These are phyloP conservation scores for Barbus barbus DNA, from an alignment of 2,113 vertebrate genomes.

Conservation along the genomic window DNA sequence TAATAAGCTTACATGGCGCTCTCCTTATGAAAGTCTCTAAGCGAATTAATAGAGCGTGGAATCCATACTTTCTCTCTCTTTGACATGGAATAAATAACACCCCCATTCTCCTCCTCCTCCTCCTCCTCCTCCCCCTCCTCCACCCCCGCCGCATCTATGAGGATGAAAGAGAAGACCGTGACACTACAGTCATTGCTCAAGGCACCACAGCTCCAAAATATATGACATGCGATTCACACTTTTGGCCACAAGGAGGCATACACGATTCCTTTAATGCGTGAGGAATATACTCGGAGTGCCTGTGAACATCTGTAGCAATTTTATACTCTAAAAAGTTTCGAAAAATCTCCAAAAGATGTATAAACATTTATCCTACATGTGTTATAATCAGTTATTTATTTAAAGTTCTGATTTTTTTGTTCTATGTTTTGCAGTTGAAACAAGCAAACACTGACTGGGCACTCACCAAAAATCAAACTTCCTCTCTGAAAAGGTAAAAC, in stretches of 20 bases:
- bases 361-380: background rate
- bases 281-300: background rate
- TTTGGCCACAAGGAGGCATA: slow-evolving; percentile 70
- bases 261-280: background rate
- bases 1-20: slow-evolving; percentile 72
- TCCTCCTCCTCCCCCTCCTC: slow-evolving; percentile 49
- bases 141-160: slow-evolving; percentile 53
- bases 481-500: slow-evolving; percentile 84
- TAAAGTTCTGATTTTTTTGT: background rate
- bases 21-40: slow-evolving; percentile 65
- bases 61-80: slow-evolving; percentile 60
- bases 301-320: background rate
- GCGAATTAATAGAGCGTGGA: slow-evolving; percentile 74
- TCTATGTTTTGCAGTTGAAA: slow-evolving; percentile 77
- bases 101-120: background rate
- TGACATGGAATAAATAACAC: slow-evolving; percentile 61
- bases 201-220: slow-evolving; percentile 40
- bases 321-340: background rate
- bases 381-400: background rate
- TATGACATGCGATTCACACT: slow-evolving; percentile 23
- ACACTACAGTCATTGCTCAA: slow-evolving; percentile 55
- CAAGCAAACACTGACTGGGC: slow-evolving; percentile 87
- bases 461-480: slow-evolving; percentile 77
- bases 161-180: slow-evolving; percentile 65
- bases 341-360: background rate